Percentiles rank a stretch among this genome's conserved stretches.
Evolutionary conservation across 53 echinoderm and acorn worm species (phyloP).

Genomic region (Henricia sp.): DNA sequence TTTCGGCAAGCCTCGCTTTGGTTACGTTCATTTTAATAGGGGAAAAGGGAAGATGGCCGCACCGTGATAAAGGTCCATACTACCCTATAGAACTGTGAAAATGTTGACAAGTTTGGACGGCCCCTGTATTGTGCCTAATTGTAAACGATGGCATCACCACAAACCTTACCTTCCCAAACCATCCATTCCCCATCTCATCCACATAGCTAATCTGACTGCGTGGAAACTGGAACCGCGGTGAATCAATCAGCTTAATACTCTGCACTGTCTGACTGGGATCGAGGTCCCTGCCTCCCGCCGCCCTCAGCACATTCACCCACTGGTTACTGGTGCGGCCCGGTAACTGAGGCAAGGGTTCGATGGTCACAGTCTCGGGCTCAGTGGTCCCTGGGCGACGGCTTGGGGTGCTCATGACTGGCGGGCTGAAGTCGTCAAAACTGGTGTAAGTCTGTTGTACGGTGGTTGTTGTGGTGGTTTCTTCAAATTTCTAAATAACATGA

Average conservation of each 20-base stretch:
- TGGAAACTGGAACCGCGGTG: constrained; percentile 87
- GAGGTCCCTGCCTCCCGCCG: background rate
- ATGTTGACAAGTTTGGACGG: too few species aligned
- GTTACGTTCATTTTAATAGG: too few species aligned
- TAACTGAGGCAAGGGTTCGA: constrained; percentile 76
- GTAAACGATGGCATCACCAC: background rate
- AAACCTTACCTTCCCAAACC: constrained; percentile 93
- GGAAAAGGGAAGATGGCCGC: too few species aligned
- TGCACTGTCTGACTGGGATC: constrained; percentile 41
- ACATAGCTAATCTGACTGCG: constrained; percentile 89
- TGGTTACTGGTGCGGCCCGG: constrained; percentile 32
- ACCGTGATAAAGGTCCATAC: too few species aligned
- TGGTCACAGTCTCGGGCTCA: constrained; percentile 70
- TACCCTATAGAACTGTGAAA: too few species aligned
- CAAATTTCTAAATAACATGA: constrained; percentile 81
- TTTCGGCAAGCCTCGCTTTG: too few species aligned
- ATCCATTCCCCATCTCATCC: constrained; percentile 94
- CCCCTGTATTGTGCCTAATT: too few species aligned
- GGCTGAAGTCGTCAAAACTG: constrained; percentile 82
- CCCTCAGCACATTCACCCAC: constrained; percentile 44
- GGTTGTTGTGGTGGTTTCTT: constrained; percentile 74
- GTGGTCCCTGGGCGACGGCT: constrained; percentile 59
- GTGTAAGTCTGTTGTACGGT: constrained; percentile 64
- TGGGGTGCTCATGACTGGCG: constrained; percentile 93
- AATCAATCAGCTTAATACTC: constrained; percentile 71